Percentiles rank a stretch among this genome's conserved stretches.
Conservation (phyloP, 2,797 vertebrate species). For the Knipowitschia caucasica region DNA sequence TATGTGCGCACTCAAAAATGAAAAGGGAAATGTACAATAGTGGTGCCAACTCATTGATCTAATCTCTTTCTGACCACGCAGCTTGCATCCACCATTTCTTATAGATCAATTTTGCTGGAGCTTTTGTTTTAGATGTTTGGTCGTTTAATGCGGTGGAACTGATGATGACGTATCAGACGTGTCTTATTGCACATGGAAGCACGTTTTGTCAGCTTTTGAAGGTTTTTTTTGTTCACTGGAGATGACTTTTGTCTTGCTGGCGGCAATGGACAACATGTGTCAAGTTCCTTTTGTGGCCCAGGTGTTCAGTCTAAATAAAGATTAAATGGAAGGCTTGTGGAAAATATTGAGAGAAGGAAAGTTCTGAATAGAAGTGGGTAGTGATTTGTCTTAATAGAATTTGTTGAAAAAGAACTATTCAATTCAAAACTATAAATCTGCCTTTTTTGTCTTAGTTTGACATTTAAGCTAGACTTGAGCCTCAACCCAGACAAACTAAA, state of each 20-base stretch:
- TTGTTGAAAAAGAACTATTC: too few species aligned
- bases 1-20: constrained; percentile 27
- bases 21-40: constrained; percentile 28
- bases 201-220: constrained; percentile 10
- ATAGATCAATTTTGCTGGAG: constrained; percentile 36
- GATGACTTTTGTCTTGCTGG: neutral
- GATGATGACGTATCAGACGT: constrained; percentile 51
- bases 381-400: too few species aligned
- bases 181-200: constrained; percentile 37
- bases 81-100: constrained; percentile 28
- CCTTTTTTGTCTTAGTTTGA: too few species aligned
- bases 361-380: too few species aligned
- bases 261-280: neutral
- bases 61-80: constrained; percentile 53
- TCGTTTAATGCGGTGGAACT: constrained; percentile 58
- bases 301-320: neutral
- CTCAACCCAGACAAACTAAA: too few species aligned
- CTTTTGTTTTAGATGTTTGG: constrained; percentile 41
- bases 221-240: neutral
- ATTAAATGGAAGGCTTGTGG: neutral
- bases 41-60: constrained; percentile 51
- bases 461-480: too few species aligned
- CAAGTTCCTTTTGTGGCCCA: neutral
- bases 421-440: too few species aligned
- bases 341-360: neutral